phyloP scores from a whole-genome alignment of 2,797 vertebrate species.

The Microctenopoma lineatum region DNA sequence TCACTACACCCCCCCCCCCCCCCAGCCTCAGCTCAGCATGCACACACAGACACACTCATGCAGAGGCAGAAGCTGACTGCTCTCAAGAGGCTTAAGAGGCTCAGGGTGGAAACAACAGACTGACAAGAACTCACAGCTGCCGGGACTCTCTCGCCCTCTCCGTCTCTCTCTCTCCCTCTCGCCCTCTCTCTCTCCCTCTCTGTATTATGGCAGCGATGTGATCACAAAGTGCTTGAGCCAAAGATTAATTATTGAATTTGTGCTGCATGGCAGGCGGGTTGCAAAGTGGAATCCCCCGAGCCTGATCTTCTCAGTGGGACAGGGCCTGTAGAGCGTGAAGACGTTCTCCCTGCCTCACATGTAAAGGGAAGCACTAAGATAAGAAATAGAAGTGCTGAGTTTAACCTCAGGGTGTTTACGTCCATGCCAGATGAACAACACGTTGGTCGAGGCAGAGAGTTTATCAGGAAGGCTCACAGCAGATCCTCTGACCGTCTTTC shows the following conservation, averaged over 20 bases:
- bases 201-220: slow-evolving; percentile 16
- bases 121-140: slow-evolving; percentile 73
- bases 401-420: no score
- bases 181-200: background rate
- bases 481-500: no score
- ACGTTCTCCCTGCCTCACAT: background rate
- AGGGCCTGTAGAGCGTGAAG: background rate
- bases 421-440: no score
- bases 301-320: background rate
- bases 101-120: slow-evolving; percentile 9
- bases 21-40: background rate
- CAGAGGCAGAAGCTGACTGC: slow-evolving; percentile 42
- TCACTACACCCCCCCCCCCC: background rate
- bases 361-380: background rate
- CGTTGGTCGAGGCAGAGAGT: no score
- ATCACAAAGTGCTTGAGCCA: slow-evolving; percentile 24
- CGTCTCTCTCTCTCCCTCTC: background rate
- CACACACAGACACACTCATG: slow-evolving; percentile 9
- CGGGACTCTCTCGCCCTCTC: background rate
- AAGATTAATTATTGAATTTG: slow-evolving; percentile 36
- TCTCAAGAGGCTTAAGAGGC: slow-evolving; percentile 54
- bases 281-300: slow-evolving; percentile 13
- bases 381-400: background rate
- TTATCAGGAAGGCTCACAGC: no score
- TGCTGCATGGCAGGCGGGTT: slow-evolving; percentile 28